These are phyloP conservation scores for Ctenosaura bakeri DNA, from an alignment of 2,797 vertebrate species.

Conservation along the genomic window DNA sequence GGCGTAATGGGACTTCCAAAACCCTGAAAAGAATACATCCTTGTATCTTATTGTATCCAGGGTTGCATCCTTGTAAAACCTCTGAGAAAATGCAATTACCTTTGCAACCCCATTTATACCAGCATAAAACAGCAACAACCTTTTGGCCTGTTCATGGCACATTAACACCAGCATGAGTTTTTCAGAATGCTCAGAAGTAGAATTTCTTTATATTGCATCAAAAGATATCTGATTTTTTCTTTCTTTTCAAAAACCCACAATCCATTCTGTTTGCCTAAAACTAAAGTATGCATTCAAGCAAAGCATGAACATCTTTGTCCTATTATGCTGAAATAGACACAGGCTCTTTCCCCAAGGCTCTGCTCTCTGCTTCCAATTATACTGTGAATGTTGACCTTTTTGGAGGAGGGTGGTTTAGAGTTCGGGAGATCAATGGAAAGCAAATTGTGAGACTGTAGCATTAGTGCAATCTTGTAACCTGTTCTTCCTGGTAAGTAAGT, in stretches of 20 bases:
- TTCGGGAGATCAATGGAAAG: not conserved
- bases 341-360: not conserved
- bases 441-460: not conserved
- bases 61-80: no score
- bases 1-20: no score
- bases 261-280: not conserved
- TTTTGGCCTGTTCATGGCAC: no score
- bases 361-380: not conserved
- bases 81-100: no score
- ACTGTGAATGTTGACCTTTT: conserved; percentile 11
- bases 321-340: not conserved
- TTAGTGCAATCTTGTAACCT: not conserved
- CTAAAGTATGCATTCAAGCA: not conserved
- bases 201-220: not conserved
- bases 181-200: not conserved
- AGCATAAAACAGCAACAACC: no score
- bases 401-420: not conserved
- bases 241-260: not conserved
- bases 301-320: not conserved
- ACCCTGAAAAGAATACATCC: no score
- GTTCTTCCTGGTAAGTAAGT: not conserved
- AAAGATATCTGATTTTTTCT: not conserved
- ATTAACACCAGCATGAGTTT: not conserved
- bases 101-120: no score
- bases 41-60: no score